Evolutionary conservation across 2,888 invertebrate species (phyloP).

Genomic region (Rhagonycha lutea): DNA sequence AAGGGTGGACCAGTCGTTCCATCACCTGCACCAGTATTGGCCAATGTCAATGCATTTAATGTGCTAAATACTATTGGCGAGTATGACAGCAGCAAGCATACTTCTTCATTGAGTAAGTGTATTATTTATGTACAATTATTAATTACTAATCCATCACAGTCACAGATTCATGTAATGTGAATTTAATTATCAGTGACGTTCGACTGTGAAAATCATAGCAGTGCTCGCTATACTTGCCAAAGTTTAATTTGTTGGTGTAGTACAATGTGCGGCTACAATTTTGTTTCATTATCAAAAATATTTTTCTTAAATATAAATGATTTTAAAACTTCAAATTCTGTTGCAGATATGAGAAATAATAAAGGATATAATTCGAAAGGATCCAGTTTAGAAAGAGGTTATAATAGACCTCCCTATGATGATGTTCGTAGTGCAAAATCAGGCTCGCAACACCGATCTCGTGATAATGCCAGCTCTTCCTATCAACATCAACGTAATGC

Average conservation of each 20-base stretch:
- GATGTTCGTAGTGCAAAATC: slow-evolving; percentile 61
- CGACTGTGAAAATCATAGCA: slow-evolving; percentile 50
- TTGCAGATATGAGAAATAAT: slow-evolving; percentile 32
- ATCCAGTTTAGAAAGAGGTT: slow-evolving; percentile 47
- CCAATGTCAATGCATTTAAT: background rate
- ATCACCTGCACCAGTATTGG: background rate
- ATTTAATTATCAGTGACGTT: slow-evolving; percentile 42
- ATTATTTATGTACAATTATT: slow-evolving; percentile 19
- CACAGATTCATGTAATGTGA: slow-evolving; percentile 4
- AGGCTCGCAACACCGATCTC: slow-evolving; percentile 62
- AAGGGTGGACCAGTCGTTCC: background rate
- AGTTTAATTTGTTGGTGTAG: no score
- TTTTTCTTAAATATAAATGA: background rate
- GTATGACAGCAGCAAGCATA: slow-evolving; percentile 24
- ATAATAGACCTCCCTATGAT: slow-evolving; percentile 28
- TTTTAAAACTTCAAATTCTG: background rate
- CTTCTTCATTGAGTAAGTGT: slow-evolving; percentile 17
- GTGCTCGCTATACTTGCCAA: background rate
- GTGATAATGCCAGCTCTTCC: slow-evolving; percentile 46
- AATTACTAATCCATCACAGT: background rate
- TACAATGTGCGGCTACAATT: no score
- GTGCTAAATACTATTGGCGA: slow-evolving; percentile 55
- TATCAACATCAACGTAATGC: slow-evolving; percentile 32
- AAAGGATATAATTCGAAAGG: slow-evolving; percentile 54
- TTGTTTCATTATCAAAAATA: no score